Evolutionary conservation across 2,113 vertebrate species (phyloP), one percentile per base, ranked within the genome.

Genomic region (Leucopsar rothschildi): DNA sequence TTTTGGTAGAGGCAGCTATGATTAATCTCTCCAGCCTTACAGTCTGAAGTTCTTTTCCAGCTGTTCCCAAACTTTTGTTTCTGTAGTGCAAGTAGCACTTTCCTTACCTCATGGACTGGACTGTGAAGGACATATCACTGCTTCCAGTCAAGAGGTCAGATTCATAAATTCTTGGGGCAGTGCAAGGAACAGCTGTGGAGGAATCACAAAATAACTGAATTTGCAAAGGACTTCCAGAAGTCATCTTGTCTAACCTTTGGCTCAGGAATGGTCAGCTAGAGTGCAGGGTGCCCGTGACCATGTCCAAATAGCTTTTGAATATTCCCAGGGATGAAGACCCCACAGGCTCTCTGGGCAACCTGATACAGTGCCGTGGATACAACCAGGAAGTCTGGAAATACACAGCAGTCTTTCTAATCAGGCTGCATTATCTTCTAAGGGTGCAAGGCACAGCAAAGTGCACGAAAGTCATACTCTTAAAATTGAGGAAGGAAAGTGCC

Each of bases 151-250:
- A 7, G 42, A 97, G 95, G 66, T 97, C 97, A 17, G 94, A 96
- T 33, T 92, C 86, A 16, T 91, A 86, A 73, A 97, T 97, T 50
- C 77, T 86, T 70, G 96, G 97, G 44, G 97, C 97, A 70, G 95
- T 95, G 60, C 10, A 96, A 69, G 97, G 65, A 87, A 92, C 27
- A 84, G 73, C 97, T 97, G 72, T 64, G 60, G 70, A 94, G 18
- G 63, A 87, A 96, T 84, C 73, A 84, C 65, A 79, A 47, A 87
- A 55, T 71, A 29, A 77, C 1, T 80, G 53, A 81, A 37, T 44
- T 7, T 63, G 29, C 86, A 92, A 84, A 57, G 44, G 40, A 75
- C 24, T 42, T 91, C 89, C 65, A 47, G 25, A 83, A 15, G 21
- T 55, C 42, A 63, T 29, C 49, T 39, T 56, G 33, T 55, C 55